Evolutionary conservation across 2,888 invertebrate genomes (phyloP).

Genomic region (Leptarthrus brevirostris): DNA sequence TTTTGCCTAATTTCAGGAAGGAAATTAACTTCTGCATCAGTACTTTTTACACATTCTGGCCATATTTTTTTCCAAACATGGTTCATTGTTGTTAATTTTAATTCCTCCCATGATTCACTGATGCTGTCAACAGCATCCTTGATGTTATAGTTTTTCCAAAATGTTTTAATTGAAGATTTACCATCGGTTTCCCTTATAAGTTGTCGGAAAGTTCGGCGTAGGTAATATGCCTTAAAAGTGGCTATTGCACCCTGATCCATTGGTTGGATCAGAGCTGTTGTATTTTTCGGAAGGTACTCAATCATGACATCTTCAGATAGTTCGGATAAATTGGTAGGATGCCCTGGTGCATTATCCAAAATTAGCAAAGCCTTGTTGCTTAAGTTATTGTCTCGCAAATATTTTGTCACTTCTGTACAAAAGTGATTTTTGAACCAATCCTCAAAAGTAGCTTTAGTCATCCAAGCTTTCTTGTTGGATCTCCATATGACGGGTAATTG

Average conservation of each 20-base stretch:
- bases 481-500: slow-evolving; percentile 58
- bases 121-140: slow-evolving; percentile 56
- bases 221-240: slow-evolving; percentile 53
- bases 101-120: slow-evolving; percentile 57
- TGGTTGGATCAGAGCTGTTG: slow-evolving; percentile 55
- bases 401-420: slow-evolving; percentile 52
- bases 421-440: slow-evolving; percentile 53
- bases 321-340: slow-evolving; percentile 53
- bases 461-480: slow-evolving; percentile 57
- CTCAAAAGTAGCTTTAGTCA: slow-evolving; percentile 52
- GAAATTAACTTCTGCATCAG: slow-evolving; percentile 52
- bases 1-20: slow-evolving; percentile 55
- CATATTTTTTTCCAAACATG: slow-evolving; percentile 56
- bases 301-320: slow-evolving; percentile 52
- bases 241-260: slow-evolving; percentile 56
- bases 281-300: slow-evolving; percentile 57
- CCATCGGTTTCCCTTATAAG: slow-evolving; percentile 29
- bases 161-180: slow-evolving; percentile 53
- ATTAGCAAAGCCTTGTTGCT: slow-evolving; percentile 55
- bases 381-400: slow-evolving; percentile 54
- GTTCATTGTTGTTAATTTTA: slow-evolving; percentile 57
- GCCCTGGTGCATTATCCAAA: slow-evolving; percentile 56
- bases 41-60: slow-evolving; percentile 56
- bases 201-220: slow-evolving; percentile 48
- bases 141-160: slow-evolving; percentile 56